Evolutionary conservation across 2,113 vertebrate genomes (phyloP).

Genomic region (Rhagologus leucostigma): DNA sequence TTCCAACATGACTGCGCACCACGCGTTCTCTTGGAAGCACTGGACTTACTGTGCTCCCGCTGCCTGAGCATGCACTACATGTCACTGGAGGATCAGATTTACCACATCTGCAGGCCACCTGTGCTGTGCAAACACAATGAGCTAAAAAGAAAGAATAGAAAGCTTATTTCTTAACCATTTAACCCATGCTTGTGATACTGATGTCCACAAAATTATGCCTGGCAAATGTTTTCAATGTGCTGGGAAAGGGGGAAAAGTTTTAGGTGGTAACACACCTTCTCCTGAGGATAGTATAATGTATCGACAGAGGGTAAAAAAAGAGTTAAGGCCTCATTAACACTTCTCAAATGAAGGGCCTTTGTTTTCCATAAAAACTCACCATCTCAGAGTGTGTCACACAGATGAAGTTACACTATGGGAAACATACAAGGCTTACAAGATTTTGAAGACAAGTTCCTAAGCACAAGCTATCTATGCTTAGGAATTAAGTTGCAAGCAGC

Average conservation of each 20-base stretch:
- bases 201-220: not conserved
- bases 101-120: slow-evolving; percentile 42
- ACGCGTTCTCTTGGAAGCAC: not conserved
- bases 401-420: not conserved
- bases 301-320: not conserved
- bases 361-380: not conserved
- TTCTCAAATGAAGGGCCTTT: not conserved
- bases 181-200: not conserved
- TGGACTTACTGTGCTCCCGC: not conserved
- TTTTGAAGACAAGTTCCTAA: not conserved
- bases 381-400: not conserved
- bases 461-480: not conserved
- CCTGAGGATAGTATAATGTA: not conserved
- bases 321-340: not conserved
- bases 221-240: not conserved
- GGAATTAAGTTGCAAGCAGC: not conserved
- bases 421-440: not conserved
- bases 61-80: not conserved
- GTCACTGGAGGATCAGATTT: not conserved
- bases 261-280: not conserved
- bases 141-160: not conserved
- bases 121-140: not conserved
- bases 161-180: not conserved
- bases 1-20: not conserved
- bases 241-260: not conserved